Evolutionary conservation across 2,888 invertebrate genomes (phyloP), one percentile per base, ranked within the genome.

Genomic region (Trichopoda pennipes): DNA sequence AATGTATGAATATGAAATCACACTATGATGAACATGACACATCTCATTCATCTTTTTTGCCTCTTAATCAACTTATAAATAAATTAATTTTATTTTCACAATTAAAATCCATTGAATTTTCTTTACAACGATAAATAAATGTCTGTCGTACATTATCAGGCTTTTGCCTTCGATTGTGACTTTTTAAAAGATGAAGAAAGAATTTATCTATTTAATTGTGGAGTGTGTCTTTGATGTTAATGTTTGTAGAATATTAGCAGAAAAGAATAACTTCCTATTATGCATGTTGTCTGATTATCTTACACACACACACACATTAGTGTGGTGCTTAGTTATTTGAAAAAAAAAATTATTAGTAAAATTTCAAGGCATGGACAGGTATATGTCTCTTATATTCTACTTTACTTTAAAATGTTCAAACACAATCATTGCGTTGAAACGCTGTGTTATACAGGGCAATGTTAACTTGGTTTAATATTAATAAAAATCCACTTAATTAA

Each of bases 191-290:
- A 47, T 64, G 19, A 63, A 38, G 38, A 56, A 70, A 28, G 32
- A 69, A 55, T 47, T 55, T 19, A 69, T 49, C 38, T 28, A 28
- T 4, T n/a, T 73, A 55, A 68, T 68, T 68, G 68, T 63, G 49
- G 73, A 80, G 69, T 74, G 28, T 68, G 47, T 74, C 61, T 73
- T 80, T 80, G 23, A 68, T 68, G 73, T 74, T 73, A 60, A 61
- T 68, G 68, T 74, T 73, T 66, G 32, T 38, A 28, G 23, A 21
- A 28, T 1, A 28, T 16, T 72, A 63, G 44, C 14, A 6, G 56
- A 63, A 16, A 44, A 44, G 3, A 21, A 17, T 49, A 56, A 73
- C 66, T 73, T 79, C 73, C 73, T 68, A 68, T 80, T 73, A 47
- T 68, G 63, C 49, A 49, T 56, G 63, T 55, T 49, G 42, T 19